phyloP scores from a whole-genome alignment of 2,797 vertebrate genomes.

The Chaunax sp. region DNA sequence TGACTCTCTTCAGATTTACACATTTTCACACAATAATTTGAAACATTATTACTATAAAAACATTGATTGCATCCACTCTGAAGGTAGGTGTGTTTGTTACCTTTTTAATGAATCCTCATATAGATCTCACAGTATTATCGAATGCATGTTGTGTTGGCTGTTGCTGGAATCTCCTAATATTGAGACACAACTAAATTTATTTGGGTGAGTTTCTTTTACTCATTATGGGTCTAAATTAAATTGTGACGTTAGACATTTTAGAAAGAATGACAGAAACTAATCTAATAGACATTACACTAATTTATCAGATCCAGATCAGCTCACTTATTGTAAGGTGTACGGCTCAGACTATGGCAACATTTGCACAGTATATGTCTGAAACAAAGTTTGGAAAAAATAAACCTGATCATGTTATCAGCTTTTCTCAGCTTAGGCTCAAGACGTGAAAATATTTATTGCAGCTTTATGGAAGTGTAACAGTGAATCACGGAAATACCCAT shows the following conservation, averaged over 20 bases:
- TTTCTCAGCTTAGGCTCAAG: neutral
- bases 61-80: neutral
- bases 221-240: conserved; percentile 16
- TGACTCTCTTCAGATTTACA: neutral
- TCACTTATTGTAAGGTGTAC: neutral
- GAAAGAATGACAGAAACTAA: conserved; percentile 15
- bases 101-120: neutral
- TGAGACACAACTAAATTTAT: too few species aligned
- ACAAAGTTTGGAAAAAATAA: neutral
- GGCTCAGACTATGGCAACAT: conserved; percentile 3
- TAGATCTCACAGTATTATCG: too few species aligned
- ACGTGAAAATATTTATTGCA: neutral
- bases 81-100: conserved; percentile 6
- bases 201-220: too few species aligned
- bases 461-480: neutral
- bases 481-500: conserved; percentile 5
- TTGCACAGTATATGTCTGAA: neutral
- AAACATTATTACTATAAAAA: neutral
- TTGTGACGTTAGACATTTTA: conserved; percentile 8
- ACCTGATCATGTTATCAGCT: neutral
- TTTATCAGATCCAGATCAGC: conserved; percentile 20
- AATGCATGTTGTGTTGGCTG: too few species aligned
- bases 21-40: neutral
- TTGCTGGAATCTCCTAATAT: too few species aligned
- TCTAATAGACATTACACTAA: conserved; percentile 11